A percentile compares a stretch with the other conserved stretches of the same genome.
phyloP scores from a whole-genome alignment of 2,797 vertebrate species.

The Enteromius radiatus region DNA sequence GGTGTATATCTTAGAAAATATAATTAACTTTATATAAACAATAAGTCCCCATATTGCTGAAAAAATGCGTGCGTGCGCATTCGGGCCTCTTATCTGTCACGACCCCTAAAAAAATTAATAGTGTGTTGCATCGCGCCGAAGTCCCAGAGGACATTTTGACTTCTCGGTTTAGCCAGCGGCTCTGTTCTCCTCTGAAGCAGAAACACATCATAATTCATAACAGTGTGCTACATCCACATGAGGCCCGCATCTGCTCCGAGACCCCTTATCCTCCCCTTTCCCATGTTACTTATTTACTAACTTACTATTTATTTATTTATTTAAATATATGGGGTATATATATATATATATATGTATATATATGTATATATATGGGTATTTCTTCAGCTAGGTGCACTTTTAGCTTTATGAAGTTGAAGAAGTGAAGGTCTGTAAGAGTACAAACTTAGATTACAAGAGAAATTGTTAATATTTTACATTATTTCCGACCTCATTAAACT shows the following conservation, averaged over 20 bases:
- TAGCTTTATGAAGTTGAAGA: too few relatives aligned
- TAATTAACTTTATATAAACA: background rate
- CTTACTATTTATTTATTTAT: background rate
- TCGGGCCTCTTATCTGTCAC: background rate
- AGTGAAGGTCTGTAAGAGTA: too few relatives aligned
- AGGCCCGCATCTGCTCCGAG: conserved; percentile 66
- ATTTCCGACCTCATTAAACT: too few relatives aligned
- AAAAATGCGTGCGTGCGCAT: background rate
- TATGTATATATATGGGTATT: too few relatives aligned
- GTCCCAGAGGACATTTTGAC: conserved; percentile 31
- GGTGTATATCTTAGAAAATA: background rate
- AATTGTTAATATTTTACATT: too few relatives aligned
- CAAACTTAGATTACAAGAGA: too few relatives aligned
- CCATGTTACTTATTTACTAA: background rate
- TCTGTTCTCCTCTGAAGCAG: conserved; percentile 64
- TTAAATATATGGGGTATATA: background rate
- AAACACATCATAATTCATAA: conserved; percentile 70
- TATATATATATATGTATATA: too few relatives aligned
- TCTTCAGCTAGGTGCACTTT: too few relatives aligned
- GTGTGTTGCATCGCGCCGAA: background rate
- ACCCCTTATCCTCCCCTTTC: background rate
- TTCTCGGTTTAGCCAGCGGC: conserved; percentile 57
- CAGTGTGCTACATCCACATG: conserved; percentile 72
- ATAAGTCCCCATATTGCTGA: background rate
- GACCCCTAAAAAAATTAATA: conserved; percentile 11